Base-by-base conservation (phyloP, 2,888 invertebrate species). In the Cyclophora albipunctata region DNA sequence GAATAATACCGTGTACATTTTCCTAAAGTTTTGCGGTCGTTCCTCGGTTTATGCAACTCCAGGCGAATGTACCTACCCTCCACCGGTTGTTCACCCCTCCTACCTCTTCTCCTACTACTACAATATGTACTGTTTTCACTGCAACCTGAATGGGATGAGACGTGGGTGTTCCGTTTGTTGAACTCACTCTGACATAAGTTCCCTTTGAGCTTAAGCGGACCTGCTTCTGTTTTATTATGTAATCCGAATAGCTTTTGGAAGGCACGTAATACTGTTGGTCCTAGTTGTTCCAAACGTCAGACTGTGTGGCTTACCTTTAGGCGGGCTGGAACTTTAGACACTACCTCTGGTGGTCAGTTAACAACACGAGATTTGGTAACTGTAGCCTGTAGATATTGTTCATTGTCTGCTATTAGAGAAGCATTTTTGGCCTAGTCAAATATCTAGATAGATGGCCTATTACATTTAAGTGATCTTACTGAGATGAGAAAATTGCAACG, bases 1-100 rank as follows among this genome's bases (percentile, higher is more conserved):
- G 20, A 20, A 20, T 20, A 1, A 20, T 20, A 20, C 20, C 20
- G 20, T 20, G 20, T 20, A 20, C 20, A 43, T 43, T 33, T 33
- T 43, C 43, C 33, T 20, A 5, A 55, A 65, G 63, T 53, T 69
- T 52, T 64, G 67, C 71, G 79, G 76, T 80, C 74, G 71, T 71
- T 61, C 74, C 67, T 72, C 76, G 73, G 73, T 76, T 82, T 79
- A 77, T 78, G 78, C 77, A 79, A 75, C 70, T 64, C 59, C 60
- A 59, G 70, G 71, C 67, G 69, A 75, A 69, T 75, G 74, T 74
- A 75, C 73, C 69, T 64, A 59, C 70, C 69, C 69, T 70, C 75
- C 71, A 68, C 74, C 67, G 80, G 76, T 82, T 78, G 56, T 81
- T 83, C 73, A 82, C 66, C 76, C 61, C 60, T 60, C 67, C 70